These are phyloP conservation scores for Aurelia coerulea DNA, from an alignment of 30 jellyfish, hydroid and myxozoan genomes.

Conservation along the genomic window DNA sequence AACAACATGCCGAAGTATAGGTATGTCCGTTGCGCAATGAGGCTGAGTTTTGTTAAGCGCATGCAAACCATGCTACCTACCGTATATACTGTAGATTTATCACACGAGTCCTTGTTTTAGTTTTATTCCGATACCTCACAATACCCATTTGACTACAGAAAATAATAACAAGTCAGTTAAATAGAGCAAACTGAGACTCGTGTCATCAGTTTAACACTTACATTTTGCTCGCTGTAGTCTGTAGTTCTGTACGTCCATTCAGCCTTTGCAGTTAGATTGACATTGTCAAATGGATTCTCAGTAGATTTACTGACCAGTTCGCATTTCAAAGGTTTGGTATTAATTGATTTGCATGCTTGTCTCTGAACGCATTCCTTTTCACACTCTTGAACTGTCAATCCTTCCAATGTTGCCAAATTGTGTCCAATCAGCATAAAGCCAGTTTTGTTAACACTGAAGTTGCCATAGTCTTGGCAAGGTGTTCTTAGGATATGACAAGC, in stretches of 20 bases:
- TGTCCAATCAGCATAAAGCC: not conserved
- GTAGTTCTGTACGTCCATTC: slow-evolving; percentile 1
- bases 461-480: not conserved
- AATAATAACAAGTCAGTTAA: no score
- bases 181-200: no score
- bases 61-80: no score
- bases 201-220: not conserved
- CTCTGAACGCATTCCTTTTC: not conserved
- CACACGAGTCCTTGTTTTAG: no score
- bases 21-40: no score
- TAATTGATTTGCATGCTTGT: slow-evolving; percentile 3
- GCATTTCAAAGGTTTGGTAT: not conserved
- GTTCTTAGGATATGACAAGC: not conserved
- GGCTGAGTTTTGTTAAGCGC: no score
- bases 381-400: not conserved
- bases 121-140: no score
- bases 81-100: no score
- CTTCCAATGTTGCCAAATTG: not conserved
- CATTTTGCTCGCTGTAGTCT: not conserved
- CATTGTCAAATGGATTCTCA: not conserved
- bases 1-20: no score
- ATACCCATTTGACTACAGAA: no score
- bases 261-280: not conserved
- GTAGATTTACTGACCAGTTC: not conserved
- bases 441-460: not conserved